A percentile compares a stretch with the other conserved stretches of the same genome.
Conservation (phyloP, 2,888 invertebrate genomes). For the Stratiomys singularior region DNA sequence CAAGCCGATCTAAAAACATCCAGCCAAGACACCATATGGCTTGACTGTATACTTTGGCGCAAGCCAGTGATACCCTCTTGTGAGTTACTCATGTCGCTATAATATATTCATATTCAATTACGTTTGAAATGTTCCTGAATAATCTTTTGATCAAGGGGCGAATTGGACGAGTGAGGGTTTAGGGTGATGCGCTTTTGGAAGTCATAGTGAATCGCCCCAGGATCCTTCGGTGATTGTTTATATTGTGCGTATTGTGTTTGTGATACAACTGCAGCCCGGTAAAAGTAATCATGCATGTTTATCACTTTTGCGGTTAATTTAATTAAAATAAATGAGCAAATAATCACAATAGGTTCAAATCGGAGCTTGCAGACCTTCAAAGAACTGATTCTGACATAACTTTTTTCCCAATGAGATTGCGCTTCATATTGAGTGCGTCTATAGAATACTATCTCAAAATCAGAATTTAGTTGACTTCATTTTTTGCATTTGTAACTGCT, state of each 20-base stretch:
- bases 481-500: too few species aligned
- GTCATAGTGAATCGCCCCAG: conserved; percentile 37
- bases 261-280: not conserved
- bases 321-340: conserved; percentile 25
- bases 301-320: conserved; percentile 39
- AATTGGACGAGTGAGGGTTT: not conserved
- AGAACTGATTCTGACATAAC: too few species aligned
- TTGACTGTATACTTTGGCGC: not conserved
- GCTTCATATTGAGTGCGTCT: too few species aligned
- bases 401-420: too few species aligned
- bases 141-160: conserved; percentile 32
- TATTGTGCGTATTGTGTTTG: not conserved
- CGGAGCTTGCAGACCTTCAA: too few species aligned
- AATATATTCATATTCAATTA: conserved; percentile 66
- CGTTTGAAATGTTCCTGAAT: conserved; percentile 60
- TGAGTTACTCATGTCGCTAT: conserved; percentile 52
- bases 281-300: conserved; percentile 23
- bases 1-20: conserved; percentile 26
- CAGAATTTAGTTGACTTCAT: too few species aligned
- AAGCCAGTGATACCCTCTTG: conserved; percentile 11
- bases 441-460: too few species aligned
- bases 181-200: conserved; percentile 38
- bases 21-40: conserved; percentile 44
- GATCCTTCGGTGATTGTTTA: not conserved
- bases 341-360: too few species aligned